phyloP scores from a whole-genome alignment of 2,888 invertebrate genomes.

The Gymnocheta viridis region DNA sequence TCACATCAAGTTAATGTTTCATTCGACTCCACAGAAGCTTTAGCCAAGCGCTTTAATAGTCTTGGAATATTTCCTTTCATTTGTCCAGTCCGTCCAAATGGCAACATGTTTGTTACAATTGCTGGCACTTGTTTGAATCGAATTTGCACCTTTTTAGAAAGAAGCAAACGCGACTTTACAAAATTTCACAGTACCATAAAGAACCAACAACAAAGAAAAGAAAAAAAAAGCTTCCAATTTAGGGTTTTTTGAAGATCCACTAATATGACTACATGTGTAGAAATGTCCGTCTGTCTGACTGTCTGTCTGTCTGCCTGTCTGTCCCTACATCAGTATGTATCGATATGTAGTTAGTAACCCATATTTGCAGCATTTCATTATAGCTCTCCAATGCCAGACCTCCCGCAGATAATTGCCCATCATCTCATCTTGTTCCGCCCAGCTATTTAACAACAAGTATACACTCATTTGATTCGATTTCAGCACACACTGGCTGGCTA shows the following conservation, averaged over 20 bases:
- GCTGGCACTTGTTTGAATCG: conserved; percentile 68
- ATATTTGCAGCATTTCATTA: conserved; percentile 66
- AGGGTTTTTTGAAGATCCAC: conserved; percentile 20
- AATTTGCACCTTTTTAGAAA: conserved; percentile 68
- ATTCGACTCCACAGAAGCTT: conserved; percentile 66
- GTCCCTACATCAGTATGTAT: conserved; percentile 8
- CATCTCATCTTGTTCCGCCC: conserved; percentile 82
- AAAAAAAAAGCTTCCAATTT: conserved; percentile 42
- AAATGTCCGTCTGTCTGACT: background rate
- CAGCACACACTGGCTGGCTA: conserved; percentile 57
- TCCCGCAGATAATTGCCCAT: conserved; percentile 82
- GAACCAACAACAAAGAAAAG: conserved; percentile 6
- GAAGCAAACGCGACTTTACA: conserved; percentile 53
- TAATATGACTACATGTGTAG: conserved; percentile 50
- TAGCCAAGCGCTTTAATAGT: conserved; percentile 44
- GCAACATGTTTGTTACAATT: conserved; percentile 64
- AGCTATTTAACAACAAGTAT: conserved; percentile 79
- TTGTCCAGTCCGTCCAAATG: conserved; percentile 37
- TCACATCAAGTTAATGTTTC: conserved; percentile 62
- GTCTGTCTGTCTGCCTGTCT: background rate
- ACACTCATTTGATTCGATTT: conserved; percentile 68
- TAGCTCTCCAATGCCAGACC: conserved; percentile 74
- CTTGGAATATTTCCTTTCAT: conserved; percentile 36
- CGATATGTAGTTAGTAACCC: conserved; percentile 54
- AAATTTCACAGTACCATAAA: conserved; percentile 54